Evolutionary conservation across 30 jellyfish, hydroid and myxozoan genomes (phyloP).

Genomic region (Euphysa ruthae): DNA sequence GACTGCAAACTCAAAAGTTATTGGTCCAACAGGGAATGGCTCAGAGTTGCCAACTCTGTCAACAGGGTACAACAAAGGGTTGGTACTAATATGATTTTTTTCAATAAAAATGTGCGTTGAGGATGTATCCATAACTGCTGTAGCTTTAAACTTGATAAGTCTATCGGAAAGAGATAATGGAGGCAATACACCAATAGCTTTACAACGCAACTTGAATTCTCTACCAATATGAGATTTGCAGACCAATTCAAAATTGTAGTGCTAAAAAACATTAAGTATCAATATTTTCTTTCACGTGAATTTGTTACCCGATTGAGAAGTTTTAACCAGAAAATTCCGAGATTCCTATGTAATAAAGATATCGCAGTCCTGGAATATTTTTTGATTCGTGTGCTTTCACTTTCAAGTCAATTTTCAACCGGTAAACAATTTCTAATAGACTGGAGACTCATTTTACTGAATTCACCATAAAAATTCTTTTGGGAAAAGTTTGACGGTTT

Average conservation of each 20-base stretch:
- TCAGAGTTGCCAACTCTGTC: constrained; percentile 79
- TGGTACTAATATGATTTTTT: constrained; percentile 58
- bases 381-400: too few species aligned
- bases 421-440: neutral
- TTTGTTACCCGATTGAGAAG: neutral
- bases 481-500: constrained; percentile 49
- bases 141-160: constrained; percentile 59
- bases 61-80: constrained; percentile 70
- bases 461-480: constrained; percentile 27
- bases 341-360: too few species aligned
- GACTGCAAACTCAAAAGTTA: constrained; percentile 61
- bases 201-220: constrained; percentile 55
- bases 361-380: too few species aligned
- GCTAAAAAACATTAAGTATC: constrained; percentile 30
- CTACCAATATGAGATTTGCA: constrained; percentile 95
- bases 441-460: neutral
- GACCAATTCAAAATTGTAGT: constrained; percentile 41
- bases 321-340: too few species aligned
- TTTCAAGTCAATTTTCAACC: too few species aligned
- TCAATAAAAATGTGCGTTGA: constrained; percentile 45
- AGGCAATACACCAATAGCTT: constrained; percentile 80
- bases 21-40: constrained; percentile 86
- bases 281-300: neutral
- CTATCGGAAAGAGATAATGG: constrained; percentile 62
- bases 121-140: constrained; percentile 68